Base-by-base conservation (phyloP, 1,140 invertebrate genomes). In the Drosophila dunni region DNA sequence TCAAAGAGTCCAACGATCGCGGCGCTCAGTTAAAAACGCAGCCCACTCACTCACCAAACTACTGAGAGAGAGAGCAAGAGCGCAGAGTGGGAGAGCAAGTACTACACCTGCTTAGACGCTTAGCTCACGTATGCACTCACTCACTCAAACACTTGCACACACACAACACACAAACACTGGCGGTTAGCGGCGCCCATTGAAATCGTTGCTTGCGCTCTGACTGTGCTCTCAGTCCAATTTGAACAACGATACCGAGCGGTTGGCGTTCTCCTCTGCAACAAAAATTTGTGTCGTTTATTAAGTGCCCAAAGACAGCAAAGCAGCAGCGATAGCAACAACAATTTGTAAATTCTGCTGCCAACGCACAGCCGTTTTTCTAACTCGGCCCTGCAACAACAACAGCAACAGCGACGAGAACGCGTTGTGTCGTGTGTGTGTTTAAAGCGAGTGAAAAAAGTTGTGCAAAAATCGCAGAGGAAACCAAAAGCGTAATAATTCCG, bases 181-280 rank as follows among this genome's bases (percentile, higher is more conserved):
- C 38, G 33, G 29, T 38, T 51, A 29, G 13, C 34, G 56, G 58
- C 72, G 70, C 72, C 60, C 67, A 75, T 70, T 63, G 50, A 57
- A 36, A 63, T 65, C 50, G 67, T 78, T 68, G 60, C 40, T 68
- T 71, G 65, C 60, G 63, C 75, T 90, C 40, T 9, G 71, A 3
- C 36, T 34, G 71, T 40, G 44, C 58, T 74, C 71, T 74, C 86
- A 91, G 79, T 91, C 90, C 78, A 81, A 79, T 91, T 90, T 91
- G 81, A 90, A 83, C 90, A 73, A 79, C 90, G 85, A 83, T 86
- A 86, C 90, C 90, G 90, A 90, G 89, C 90, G 90, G 90, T 91
- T 89, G 80, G 80, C 60, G 79, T 81, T 81, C 58, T 72, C 71
- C 78, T 62, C 73, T 83, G 72, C 77, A 79, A 75, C 61, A 60